Evolutionary conservation across 2,888 invertebrate species (phyloP).

Genomic region (Cheilosia impressa): DNA sequence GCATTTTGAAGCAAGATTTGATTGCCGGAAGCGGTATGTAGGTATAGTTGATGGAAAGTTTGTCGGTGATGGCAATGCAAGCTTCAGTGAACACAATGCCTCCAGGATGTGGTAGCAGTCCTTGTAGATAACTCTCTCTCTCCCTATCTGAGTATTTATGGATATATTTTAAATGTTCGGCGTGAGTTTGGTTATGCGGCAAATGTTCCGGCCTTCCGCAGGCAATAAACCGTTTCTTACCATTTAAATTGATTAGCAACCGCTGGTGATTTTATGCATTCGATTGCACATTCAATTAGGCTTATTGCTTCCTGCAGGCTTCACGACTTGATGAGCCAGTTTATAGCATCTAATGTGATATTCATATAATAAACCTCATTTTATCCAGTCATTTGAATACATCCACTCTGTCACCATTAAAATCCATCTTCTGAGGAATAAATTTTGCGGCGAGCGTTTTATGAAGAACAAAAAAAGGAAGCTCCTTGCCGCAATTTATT

Average conservation of each 20-base stretch:
- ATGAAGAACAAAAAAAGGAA: neutral
- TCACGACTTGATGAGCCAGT: constrained; percentile 4
- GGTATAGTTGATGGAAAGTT: constrained; percentile 30
- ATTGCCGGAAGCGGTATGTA: constrained; percentile 44
- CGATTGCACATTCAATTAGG: constrained; percentile 35
- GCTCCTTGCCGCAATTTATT: constrained; percentile 28
- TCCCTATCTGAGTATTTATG: neutral
- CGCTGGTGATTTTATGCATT: constrained; percentile 4
- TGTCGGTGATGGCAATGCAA: constrained; percentile 40
- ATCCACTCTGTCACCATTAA: constrained; percentile 11
- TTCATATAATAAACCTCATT: constrained; percentile 4
- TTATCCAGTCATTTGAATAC: constrained; percentile 27
- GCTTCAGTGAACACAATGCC: constrained; percentile 39
- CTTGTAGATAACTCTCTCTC: constrained; percentile 27
- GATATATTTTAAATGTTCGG: neutral
- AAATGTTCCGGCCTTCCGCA: neutral
- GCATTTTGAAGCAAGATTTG: constrained; percentile 8
- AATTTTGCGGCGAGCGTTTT: constrained; percentile 17
- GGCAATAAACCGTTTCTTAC: neutral
- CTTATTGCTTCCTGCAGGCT: constrained; percentile 11
- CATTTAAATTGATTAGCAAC: constrained; percentile 45
- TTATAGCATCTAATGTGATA: constrained; percentile 27
- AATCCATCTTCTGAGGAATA: constrained; percentile 35
- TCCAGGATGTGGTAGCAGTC: constrained; percentile 50
- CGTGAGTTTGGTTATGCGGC: neutral